Conservation (phyloP, 2,888 invertebrate genomes). For the Ormyrus thymus region DNA sequence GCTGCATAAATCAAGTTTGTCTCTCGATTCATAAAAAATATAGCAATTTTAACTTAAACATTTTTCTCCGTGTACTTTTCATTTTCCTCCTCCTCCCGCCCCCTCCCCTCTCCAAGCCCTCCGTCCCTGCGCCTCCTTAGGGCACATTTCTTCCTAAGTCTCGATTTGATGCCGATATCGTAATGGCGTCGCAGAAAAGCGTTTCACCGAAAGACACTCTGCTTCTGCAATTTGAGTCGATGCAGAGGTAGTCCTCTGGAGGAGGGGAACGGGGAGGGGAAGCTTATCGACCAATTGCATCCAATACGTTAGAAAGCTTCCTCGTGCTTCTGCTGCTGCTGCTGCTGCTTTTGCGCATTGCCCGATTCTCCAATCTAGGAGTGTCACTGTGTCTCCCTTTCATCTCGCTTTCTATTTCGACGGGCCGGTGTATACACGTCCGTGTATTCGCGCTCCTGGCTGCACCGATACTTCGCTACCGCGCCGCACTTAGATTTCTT, state of each 20-base stretch:
- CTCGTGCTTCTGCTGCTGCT: not conserved
- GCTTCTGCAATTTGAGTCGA: constrained; percentile 54
- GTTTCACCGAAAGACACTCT: constrained; percentile 52
- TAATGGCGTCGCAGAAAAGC: constrained; percentile 33
- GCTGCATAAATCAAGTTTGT: too few relatives aligned
- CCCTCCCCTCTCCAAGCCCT: not conserved
- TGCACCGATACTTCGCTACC: not conserved
- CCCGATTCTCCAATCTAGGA: constrained; percentile 15
- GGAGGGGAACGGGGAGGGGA: not conserved
- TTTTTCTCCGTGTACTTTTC: not conserved
- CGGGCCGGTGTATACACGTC: not conserved
- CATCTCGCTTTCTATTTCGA: not conserved
- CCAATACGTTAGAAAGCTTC: constrained; percentile 63
- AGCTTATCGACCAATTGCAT: constrained; percentile 61
- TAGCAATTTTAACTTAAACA: too few relatives aligned
- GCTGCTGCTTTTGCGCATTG: constrained; percentile 2
- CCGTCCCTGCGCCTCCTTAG: constrained; percentile 28
- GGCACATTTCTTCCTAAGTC: not conserved
- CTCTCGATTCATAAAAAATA: too few relatives aligned
- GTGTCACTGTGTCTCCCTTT: constrained; percentile 28
- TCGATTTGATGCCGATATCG: constrained; percentile 5
- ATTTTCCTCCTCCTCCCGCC: not conserved
- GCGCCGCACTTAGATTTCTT: not conserved
- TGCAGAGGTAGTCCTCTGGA: constrained; percentile 23
- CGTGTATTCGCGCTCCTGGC: not conserved